Conservation (phyloP, 2,888 invertebrate species). For the Ectemnius cavifrons region DNA sequence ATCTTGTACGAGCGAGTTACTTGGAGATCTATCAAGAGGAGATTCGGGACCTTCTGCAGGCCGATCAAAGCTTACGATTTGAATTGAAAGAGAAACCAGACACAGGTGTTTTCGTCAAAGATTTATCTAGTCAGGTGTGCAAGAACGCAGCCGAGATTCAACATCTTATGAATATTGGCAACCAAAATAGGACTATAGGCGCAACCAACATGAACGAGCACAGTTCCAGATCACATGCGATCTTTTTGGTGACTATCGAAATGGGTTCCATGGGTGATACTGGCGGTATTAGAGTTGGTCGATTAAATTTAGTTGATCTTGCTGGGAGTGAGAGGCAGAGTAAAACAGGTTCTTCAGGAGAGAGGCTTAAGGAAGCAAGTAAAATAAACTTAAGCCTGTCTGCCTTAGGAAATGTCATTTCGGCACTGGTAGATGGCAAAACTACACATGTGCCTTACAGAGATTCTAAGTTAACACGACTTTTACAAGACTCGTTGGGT, state of each 20-base stretch:
- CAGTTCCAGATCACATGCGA: constrained; percentile 98
- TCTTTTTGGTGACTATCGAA: constrained; percentile 98
- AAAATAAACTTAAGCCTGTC: constrained; percentile 98
- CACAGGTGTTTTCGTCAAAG: constrained; percentile 96
- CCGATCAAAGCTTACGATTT: constrained; percentile 85
- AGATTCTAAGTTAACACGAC: constrained; percentile 96
- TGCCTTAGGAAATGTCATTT: constrained; percentile 98
- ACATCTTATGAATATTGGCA: constrained; percentile 95
- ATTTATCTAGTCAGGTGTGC: constrained; percentile 95
- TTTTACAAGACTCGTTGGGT: constrained; percentile 98
- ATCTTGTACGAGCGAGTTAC: constrained; percentile 97
- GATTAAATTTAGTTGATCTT: constrained; percentile 97
- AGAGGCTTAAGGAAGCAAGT: constrained; percentile 95
- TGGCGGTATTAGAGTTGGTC: constrained; percentile 87
- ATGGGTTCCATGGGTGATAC: constrained; percentile 87
- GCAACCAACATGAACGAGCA: constrained; percentile 99
- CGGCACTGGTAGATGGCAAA: constrained; percentile 94
- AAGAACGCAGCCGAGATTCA: constrained; percentile 96
- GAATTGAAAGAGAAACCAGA: constrained; percentile 88
- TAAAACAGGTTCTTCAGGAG: constrained; percentile 97
- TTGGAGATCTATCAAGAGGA: constrained; percentile 98
- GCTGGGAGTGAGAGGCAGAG: constrained; percentile 98
- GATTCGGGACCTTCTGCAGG: constrained; percentile 84
- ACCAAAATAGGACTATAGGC: constrained; percentile 95
- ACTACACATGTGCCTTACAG: constrained; percentile 98